These are phyloP conservation scores for Eupithecia subfuscata DNA, from an alignment of 2,888 invertebrate species.

Conservation along the genomic window DNA sequence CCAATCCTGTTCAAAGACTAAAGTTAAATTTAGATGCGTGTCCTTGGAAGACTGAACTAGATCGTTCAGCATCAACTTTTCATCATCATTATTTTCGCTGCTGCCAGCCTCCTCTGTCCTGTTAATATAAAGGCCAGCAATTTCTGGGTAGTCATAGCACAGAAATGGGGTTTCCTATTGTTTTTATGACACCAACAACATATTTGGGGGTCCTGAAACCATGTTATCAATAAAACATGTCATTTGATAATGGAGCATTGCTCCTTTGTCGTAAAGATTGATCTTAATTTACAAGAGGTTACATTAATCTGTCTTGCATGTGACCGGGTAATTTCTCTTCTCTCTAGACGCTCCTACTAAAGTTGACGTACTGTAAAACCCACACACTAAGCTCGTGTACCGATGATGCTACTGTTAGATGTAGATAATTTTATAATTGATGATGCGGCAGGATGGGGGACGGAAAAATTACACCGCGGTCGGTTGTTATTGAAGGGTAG, in stretches of 20 bases:
- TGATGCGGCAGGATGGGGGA: conserved; percentile 22
- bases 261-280: neutral
- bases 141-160: too few relatives aligned
- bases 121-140: too few relatives aligned
- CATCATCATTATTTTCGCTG: too few relatives aligned
- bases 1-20: too few relatives aligned
- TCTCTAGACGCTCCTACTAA: neutral
- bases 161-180: neutral
- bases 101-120: too few relatives aligned
- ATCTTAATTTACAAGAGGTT: neutral
- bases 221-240: neutral
- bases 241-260: too few relatives aligned
- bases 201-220: neutral
- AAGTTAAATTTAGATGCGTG: too few relatives aligned
- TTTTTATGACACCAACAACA: neutral
- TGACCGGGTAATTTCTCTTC: neutral
- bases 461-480: conserved; percentile 26
- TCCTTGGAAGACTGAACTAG: too few relatives aligned
- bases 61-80: too few relatives aligned
- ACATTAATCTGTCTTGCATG: neutral
- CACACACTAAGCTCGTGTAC: neutral
- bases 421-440: conserved; percentile 29
- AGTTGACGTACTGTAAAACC: neutral
- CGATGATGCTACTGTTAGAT: conserved; percentile 23
- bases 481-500: conserved; percentile 26